Base-by-base conservation (phyloP, 1,140 invertebrate species). In the Drusus annulatus region DNA sequence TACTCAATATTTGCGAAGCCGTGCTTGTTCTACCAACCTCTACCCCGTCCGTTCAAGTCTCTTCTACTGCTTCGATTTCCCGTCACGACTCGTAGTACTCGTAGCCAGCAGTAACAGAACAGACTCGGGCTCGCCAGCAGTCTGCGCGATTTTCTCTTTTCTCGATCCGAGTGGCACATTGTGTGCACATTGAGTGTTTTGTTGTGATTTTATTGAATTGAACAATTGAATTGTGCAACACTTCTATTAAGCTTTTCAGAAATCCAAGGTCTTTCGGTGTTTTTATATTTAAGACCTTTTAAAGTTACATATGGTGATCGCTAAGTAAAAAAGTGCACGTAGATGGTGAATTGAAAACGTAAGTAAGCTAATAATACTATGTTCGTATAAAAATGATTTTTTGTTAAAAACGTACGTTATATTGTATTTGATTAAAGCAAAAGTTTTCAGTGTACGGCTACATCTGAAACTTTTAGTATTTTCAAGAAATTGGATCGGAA, bases 171-270 rank as follows among this genome's bases (percentile, higher is more conserved):
- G 23, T n/a, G 16, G 28, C 63, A 17, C 17, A 68, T 16, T 65
- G n/a, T 65, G 50, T 65, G 25, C 28, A 17, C 63, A 31, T 68
- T 68, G 31, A 31, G n/a, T 68, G 63, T 36, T 31, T 16, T 36
- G 28, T 68, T 36, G 15, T 68, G 28, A 45, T 68, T 56, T 56
- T 60, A 8, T 19, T 60, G 8, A 23, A 60, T 23, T 23, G 31
- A 31, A 68, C n/a, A 19, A 10, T 19, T 36, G 15, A 50, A 68
- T 68, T 68, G 63, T 68, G 63, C 19, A 68, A 36, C 31, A 19
- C 13, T 45, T 45, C 36, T 1, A 45, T 45, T 10, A 13, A 45
- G 36, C 8, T 45, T 60, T 60, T 60, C 58, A 15, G 23, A 21
- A 23, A 60, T 8, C 19, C 58, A 60, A 60, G 19, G 58, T 60